These are phyloP conservation scores for Cylloceria caligata DNA, from an alignment of 2,888 invertebrate genomes.

Conservation along the genomic window DNA sequence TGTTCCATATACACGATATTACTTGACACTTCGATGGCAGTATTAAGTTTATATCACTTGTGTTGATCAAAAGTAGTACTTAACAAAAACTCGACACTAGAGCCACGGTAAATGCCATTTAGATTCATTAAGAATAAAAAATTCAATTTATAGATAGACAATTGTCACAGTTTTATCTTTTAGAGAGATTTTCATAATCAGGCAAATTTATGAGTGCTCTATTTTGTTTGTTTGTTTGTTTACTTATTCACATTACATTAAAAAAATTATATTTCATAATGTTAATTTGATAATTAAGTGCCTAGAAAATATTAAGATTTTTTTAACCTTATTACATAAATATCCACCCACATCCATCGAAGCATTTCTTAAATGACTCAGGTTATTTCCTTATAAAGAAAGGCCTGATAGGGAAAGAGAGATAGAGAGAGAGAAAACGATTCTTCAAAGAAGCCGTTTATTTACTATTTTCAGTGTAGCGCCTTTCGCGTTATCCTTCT, in stretches of 20 bases:
- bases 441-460: not conserved
- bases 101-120: slow-evolving; percentile 9
- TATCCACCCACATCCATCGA: too few species aligned
- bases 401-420: not conserved
- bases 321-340: too few species aligned
- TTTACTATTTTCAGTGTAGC: not conserved
- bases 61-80: slow-evolving; percentile 16
- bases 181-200: not conserved
- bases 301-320: too few species aligned
- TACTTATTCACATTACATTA: not conserved
- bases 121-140: not conserved
- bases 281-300: too few species aligned
- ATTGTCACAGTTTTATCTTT: not conserved
- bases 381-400: too few species aligned
- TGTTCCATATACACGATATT: not conserved
- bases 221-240: not conserved
- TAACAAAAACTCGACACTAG: slow-evolving; percentile 7
- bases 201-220: not conserved
- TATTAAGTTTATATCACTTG: slow-evolving; percentile 6
- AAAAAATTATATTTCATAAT: too few species aligned
- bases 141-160: not conserved
- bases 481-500: not conserved
- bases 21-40: not conserved
- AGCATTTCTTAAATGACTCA: too few species aligned
- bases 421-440: not conserved